These are phyloP conservation scores for Nannobrachium achirus DNA, from an alignment of 2,113 vertebrate species.

Conservation along the genomic window DNA sequence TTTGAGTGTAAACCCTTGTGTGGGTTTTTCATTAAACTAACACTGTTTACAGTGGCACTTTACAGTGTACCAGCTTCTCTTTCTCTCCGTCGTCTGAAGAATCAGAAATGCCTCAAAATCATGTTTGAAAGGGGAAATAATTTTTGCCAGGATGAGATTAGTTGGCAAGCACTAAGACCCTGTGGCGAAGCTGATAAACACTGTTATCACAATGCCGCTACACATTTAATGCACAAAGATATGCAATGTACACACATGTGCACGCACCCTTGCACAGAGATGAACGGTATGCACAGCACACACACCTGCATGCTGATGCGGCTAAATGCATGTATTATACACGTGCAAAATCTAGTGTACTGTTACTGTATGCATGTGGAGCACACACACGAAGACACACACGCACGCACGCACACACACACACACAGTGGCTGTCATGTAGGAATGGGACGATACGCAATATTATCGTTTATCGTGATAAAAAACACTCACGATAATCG, in stretches of 20 bases:
- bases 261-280: too few relatives aligned
- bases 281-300: neutral
- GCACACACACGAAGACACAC: constrained; percentile 21
- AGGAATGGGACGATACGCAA: too few relatives aligned
- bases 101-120: constrained; percentile 36
- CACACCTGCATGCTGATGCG: neutral
- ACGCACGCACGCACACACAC: neutral
- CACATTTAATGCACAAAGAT: constrained; percentile 45
- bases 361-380: constrained; percentile 9
- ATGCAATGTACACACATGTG: constrained; percentile 1
- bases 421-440: constrained; percentile 52
- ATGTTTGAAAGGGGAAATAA: too few relatives aligned
- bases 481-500: too few relatives aligned
- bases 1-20: too few relatives aligned
- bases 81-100: too few relatives aligned
- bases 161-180: constrained; percentile 52
- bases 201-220: constrained; percentile 65
- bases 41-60: too few relatives aligned
- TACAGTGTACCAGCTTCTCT: too few relatives aligned
- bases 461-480: too few relatives aligned
- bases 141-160: neutral
- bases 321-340: too few relatives aligned
- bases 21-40: too few relatives aligned
- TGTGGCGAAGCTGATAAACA: constrained; percentile 49
- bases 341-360: too few relatives aligned